Conservation (phyloP, 2,113 vertebrate species). For the Sinocyclocheilus anshuiensis region DNA sequence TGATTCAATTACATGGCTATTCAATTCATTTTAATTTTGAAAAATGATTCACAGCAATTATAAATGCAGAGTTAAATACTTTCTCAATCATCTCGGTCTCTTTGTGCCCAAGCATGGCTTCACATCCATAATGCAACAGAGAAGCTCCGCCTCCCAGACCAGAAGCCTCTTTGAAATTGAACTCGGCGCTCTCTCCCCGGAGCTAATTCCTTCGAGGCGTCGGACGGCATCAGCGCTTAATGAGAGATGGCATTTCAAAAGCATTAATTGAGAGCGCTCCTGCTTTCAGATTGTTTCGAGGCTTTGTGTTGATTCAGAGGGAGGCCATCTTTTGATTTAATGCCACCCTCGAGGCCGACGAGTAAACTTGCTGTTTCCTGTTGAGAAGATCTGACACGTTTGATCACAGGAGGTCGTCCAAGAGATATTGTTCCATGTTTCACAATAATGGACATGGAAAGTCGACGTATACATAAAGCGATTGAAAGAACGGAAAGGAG, state of each 20-base stretch:
- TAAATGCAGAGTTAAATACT: background rate
- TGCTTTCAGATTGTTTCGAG: constrained; percentile 34
- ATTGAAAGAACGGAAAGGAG: too few species aligned
- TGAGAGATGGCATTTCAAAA: constrained; percentile 70
- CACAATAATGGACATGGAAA: too few species aligned
- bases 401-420: constrained; percentile 42
- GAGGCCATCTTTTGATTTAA: constrained; percentile 55
- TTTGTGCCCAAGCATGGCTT: background rate
- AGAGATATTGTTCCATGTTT: constrained; percentile 35
- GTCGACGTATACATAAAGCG: too few species aligned
- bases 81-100: constrained; percentile 15
- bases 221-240: constrained; percentile 61
- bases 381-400: constrained; percentile 17
- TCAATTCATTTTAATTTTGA: background rate
- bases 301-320: constrained; percentile 49
- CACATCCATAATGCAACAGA: constrained; percentile 9
- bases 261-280: constrained; percentile 68
- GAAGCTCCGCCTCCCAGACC: constrained; percentile 5
- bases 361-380: constrained; percentile 16
- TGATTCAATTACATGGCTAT: background rate
- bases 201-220: constrained; percentile 40
- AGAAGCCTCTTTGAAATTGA: constrained; percentile 57
- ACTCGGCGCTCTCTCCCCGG: constrained; percentile 57
- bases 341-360: constrained; percentile 31
- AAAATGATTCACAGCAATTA: background rate